Evolutionary conservation across 1,140 invertebrate genomes (phyloP).

Genomic region (Lanistes nyassanus): DNA sequence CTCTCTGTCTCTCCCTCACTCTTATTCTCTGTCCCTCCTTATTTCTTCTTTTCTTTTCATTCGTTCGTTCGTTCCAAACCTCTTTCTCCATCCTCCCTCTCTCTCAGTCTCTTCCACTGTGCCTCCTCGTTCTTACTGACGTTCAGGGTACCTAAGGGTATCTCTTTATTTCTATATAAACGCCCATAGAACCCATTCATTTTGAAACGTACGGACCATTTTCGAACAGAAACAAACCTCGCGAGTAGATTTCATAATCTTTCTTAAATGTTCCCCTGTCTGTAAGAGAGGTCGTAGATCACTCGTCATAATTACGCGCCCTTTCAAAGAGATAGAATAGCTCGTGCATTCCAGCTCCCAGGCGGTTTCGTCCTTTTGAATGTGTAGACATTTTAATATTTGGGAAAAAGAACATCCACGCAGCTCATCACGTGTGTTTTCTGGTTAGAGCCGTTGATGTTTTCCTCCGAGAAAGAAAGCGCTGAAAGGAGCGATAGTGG

Average conservation of each 20-base stretch:
- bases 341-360: too few relatives aligned
- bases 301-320: background rate
- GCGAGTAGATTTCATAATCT: too few relatives aligned
- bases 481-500: too few relatives aligned
- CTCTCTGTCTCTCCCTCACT: too few relatives aligned
- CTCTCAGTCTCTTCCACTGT: background rate
- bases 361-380: too few relatives aligned
- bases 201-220: background rate
- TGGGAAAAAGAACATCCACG: too few relatives aligned
- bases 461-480: too few relatives aligned
- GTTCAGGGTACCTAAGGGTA: background rate
- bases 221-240: too few relatives aligned
- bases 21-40: background rate
- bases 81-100: background rate
- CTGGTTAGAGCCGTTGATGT: too few relatives aligned
- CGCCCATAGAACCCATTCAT: background rate
- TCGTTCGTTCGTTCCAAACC: background rate
- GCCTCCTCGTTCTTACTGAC: background rate
- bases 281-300: background rate
- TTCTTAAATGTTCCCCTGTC: background rate
- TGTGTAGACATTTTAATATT: too few relatives aligned
- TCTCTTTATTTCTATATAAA: background rate
- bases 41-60: background rate
- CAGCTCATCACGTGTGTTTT: too few relatives aligned
- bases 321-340: background rate